Base-by-base conservation (phyloP, 2,888 invertebrate species). In the Elgonia sp. region DNA sequence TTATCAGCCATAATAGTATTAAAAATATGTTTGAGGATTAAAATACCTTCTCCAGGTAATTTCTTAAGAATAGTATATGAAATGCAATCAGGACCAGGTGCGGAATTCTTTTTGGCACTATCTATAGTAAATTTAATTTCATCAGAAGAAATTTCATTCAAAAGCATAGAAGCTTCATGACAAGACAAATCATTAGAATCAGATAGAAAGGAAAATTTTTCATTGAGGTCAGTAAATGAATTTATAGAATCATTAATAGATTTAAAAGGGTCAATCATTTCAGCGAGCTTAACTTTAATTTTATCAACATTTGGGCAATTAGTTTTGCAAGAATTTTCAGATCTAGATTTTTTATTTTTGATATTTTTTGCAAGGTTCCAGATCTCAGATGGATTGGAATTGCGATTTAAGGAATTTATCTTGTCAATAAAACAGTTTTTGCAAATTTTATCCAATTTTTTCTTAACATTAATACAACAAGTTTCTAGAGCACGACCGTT, bases 281-380 rank as follows among this genome's bases (percentile, higher is more conserved):
- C 18, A 7, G 0, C 6, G 0, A 57, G 14, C 16, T 57, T 57
- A 21, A 9, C 1, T 20, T 57, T 57, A 21, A 57, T 21, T 57
- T 57, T 57, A 3, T 21, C 57, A 0, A 57, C 14, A 21, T 57
- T 57, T 21, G 57, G 1, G 10, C 10, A 12, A 57, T 57, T 57
- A 20, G 57, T 21, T 57, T 57, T 57, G 10, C 57, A 57, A 1
- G 2, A 20, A 57, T 57, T 57, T 9, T 21, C 21, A 0, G 21
- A 0, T 21, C 57, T 57, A 20, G 4, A 5, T 57, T 21, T 57
- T 21, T 57, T 57, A 20, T 57, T 57, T 57, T 57, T 57, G 20
- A 57, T 57, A 21, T 57, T 57, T 9, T 70, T 70, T 1, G 70
- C 70, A 5, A 70, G 20, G 9, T 55, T 70, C 70, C 70, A 70